Evolutionary conservation across 2,797 vertebrate species (phyloP), one percentile per base, ranked within the genome.

Genomic region (Crenichthys baileyi): DNA sequence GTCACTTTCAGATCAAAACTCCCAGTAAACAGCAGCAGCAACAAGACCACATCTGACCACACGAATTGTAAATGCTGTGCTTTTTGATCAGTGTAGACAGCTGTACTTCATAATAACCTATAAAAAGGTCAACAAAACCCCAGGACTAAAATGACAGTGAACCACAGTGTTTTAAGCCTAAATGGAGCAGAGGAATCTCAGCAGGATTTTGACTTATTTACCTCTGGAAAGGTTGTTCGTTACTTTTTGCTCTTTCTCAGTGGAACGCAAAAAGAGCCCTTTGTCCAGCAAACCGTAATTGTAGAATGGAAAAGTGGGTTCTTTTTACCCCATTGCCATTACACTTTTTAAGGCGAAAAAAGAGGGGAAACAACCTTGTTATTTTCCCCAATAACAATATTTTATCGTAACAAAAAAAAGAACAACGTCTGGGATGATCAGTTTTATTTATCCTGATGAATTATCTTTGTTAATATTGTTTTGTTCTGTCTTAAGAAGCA

Each of bases 191-290:
- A 67, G 39, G 41, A 68, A 68, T 46, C 65, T n/a, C 65, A 44
- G 65, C 65, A 68, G 44, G 65, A 68, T 68, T 68, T 68, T 68
- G 65, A 68, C 65, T 68, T 68, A 39, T 68, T 68, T 68, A 68
- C 41, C 65, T 68, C 65, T 68, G 65, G 36, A 68, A 68, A 68
- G 65, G 65, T 68, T 68, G 63, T 44, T 67, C 22, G 13, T 67
- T 68, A n/a, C 39, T 68, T 68, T 44, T 7, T 46, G 5, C 44
- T 68, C 39, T n/a, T 5, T 68, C 39, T 68, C 39, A 5, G 22
- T 68, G 39, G 65, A 68, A 68, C n/a, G 65, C 22, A 68, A 22
- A 11, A 68, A 68, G 22, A n/a, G 41, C 15, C 65, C 65, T n/a
- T n/a, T 68, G 41, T 68, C 65, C 24, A 68, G 44, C 65, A 68